Conservation (phyloP, 2,113 vertebrate species). For the Rhinopomastus cyanomelas region DNA sequence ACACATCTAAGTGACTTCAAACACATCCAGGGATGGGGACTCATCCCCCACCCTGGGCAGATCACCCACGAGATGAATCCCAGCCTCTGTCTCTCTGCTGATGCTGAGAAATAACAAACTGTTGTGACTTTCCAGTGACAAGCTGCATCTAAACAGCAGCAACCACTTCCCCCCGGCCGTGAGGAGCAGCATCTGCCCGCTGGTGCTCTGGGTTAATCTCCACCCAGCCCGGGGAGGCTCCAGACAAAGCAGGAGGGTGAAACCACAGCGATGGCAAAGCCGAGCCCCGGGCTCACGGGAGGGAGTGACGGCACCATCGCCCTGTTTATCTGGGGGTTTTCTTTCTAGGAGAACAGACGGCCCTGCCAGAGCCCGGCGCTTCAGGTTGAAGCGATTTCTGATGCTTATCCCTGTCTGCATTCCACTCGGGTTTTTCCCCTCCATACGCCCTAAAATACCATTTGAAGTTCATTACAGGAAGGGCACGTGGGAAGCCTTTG, state of each 20-base stretch:
- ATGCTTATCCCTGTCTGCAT: constrained; percentile 60
- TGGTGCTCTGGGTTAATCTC: background rate
- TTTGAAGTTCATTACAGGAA: constrained; percentile 39
- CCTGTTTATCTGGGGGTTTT: background rate
- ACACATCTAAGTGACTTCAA: too few relatives aligned
- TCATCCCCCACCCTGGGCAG: too few relatives aligned
- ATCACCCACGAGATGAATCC: too few relatives aligned
- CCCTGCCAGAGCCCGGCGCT: constrained; percentile 31
- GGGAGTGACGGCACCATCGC: background rate
- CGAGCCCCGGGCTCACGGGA: background rate
- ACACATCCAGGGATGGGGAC: too few relatives aligned
- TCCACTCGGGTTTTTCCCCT: constrained; percentile 26
- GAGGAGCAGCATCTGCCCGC: background rate
- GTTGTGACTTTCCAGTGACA: too few relatives aligned
- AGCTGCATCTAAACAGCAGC: too few relatives aligned
- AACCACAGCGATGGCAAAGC: background rate
- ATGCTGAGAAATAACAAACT: too few relatives aligned
- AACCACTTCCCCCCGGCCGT: too few relatives aligned
- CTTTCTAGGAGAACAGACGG: constrained; percentile 6
- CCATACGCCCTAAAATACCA: constrained; percentile 13
- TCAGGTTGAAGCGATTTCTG: constrained; percentile 37
- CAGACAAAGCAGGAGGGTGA: background rate
- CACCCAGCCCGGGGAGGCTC: background rate
- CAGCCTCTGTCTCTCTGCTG: too few relatives aligned
- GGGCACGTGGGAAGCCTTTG: background rate